Percentiles rank a stretch among this genome's conserved stretches.
These are phyloP conservation scores for Chaetops frenatus DNA, from an alignment of 2,113 vertebrate genomes.

Conservation along the genomic window DNA sequence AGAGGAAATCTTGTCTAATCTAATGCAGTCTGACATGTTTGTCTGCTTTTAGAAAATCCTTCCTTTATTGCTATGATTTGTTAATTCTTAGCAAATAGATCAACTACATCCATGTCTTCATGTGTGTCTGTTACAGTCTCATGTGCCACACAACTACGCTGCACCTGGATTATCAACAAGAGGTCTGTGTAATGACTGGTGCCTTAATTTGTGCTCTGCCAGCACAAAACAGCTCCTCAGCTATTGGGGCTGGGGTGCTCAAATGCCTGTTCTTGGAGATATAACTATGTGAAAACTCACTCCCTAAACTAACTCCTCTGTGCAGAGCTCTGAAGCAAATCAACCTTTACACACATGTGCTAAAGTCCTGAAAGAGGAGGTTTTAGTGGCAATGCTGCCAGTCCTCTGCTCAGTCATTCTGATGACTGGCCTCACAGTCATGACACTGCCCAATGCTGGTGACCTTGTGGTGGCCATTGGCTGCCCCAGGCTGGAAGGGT, in stretches of 20 bases:
- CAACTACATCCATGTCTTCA: accelerated
- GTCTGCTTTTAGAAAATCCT: background rate
- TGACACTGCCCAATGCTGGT: slow-evolving; percentile 26
- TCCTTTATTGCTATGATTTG: background rate
- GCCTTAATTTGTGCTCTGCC: background rate
- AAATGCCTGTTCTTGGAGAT: background rate
- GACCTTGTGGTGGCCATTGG: slow-evolving; percentile 49
- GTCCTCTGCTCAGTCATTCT: slow-evolving; percentile 2
- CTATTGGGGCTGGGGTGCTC: background rate
- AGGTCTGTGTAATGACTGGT: background rate
- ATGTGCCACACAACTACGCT: accelerated
- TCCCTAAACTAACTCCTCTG: background rate
- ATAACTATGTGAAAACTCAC: background rate
- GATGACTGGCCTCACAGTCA: background rate
- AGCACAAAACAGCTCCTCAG: background rate
- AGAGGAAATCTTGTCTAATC: background rate
- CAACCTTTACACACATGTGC: background rate
- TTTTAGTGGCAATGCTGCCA: slow-evolving; percentile 45
- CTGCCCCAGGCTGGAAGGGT: background rate
- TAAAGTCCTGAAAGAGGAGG: background rate
- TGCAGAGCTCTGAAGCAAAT: background rate
- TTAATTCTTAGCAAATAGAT: background rate
- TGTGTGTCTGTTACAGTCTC: accelerated
- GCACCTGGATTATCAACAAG: background rate
- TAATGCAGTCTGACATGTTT: background rate